phyloP scores from a whole-genome alignment of 2,888 invertebrate genomes.

The Phaedon cochleariae region DNA sequence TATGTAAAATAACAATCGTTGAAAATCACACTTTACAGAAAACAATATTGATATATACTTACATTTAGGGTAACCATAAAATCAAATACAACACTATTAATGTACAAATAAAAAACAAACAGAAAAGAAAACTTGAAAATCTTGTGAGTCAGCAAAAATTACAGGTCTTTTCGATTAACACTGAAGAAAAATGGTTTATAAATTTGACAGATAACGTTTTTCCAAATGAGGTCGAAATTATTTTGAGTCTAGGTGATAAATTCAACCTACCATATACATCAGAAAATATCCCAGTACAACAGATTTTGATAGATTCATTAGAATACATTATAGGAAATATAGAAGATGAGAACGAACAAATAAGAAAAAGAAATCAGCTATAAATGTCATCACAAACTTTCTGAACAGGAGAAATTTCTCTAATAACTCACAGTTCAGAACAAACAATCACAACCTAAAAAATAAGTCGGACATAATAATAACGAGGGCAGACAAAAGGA shows the following conservation, averaged over 20 bases:
- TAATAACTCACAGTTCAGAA: conserved; percentile 1
- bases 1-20: no score
- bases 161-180: neutral
- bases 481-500: conserved; percentile 12
- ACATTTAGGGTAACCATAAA: neutral
- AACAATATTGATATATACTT: no score
- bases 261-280: neutral
- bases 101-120: conserved; percentile 10
- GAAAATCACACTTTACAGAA: no score
- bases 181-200: conserved; percentile 12
- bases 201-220: conserved; percentile 8
- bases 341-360: conserved; percentile 6
- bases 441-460: neutral
- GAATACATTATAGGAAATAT: neutral
- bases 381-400: conserved; percentile 2
- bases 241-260: conserved; percentile 3
- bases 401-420: conserved; percentile 1
- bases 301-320: neutral
- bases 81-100: conserved; percentile 2
- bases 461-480: conserved; percentile 9
- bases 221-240: neutral
- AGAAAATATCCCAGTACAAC: conserved; percentile 5
- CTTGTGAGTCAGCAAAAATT: conserved; percentile 7
- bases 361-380: conserved; percentile 4
- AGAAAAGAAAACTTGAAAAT: conserved; percentile 4